Conservation (phyloP, 2,797 vertebrate species). For the Enteromius anoplus region DNA sequence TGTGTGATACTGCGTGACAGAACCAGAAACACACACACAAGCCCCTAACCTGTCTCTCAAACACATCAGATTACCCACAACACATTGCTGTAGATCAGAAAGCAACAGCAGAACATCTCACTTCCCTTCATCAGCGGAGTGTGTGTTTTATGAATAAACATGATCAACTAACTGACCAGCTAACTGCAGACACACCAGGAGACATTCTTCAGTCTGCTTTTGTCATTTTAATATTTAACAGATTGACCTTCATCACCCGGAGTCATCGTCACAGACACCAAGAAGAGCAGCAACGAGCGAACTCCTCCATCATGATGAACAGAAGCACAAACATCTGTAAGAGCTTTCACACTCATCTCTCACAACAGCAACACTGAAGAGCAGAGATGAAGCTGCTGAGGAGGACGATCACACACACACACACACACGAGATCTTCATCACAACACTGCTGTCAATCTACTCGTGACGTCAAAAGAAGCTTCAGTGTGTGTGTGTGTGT, state of each 20-base stretch:
- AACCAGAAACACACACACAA: slow-evolving; percentile 1
- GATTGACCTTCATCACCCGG: neutral
- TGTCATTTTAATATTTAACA: neutral
- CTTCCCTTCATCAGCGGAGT: neutral
- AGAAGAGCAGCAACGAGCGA: neutral
- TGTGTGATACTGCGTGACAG: neutral
- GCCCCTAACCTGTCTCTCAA: neutral
- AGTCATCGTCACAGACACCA: neutral
- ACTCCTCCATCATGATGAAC: neutral
- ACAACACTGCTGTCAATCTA: neutral
- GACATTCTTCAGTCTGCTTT: neutral
- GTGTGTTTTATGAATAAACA: neutral
- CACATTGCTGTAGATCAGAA: neutral
- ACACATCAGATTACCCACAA: slow-evolving; percentile 9
- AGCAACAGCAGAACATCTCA: neutral
- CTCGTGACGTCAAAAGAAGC: neutral
- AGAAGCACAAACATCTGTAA: slow-evolving; percentile 1
- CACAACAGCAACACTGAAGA: neutral
- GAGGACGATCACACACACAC: neutral
- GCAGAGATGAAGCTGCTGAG: neutral
- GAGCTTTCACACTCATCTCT: neutral
- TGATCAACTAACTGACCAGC: neutral
- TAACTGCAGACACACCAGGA: neutral
- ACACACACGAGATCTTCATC: neutral
- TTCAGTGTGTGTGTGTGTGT: neutral